These are phyloP conservation scores for Grus americana DNA, from an alignment of 2,113 vertebrate genomes.

Conservation along the genomic window DNA sequence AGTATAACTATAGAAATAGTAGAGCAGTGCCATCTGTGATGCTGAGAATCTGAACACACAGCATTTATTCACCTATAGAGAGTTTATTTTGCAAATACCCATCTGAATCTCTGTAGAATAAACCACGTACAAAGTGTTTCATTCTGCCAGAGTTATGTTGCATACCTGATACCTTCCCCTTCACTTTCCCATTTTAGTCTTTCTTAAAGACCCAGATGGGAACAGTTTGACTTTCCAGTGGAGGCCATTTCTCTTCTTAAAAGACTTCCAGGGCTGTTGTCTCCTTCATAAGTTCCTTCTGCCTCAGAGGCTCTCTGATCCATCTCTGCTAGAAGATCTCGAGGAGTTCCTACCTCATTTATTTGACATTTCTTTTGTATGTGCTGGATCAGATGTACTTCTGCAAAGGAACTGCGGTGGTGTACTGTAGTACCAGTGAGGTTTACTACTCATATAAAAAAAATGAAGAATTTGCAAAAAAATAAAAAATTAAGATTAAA, in stretches of 20 bases:
- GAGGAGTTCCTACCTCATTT: neutral
- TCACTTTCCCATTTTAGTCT: neutral
- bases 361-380: neutral
- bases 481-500: neutral
- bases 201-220: neutral
- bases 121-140: neutral
- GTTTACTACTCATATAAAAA: neutral
- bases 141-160: neutral
- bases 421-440: neutral
- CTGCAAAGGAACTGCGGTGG: neutral
- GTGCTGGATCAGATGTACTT: neutral
- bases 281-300: neutral
- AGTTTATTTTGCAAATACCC: constrained; percentile 3
- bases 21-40: constrained; percentile 12
- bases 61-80: constrained; percentile 40
- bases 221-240: neutral
- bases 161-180: neutral
- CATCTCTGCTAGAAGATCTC: neutral
- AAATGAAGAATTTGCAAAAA: neutral
- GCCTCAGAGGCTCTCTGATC: neutral
- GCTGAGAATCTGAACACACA: neutral
- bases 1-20: neutral
- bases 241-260: neutral
- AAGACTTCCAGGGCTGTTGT: neutral
- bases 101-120: constrained; percentile 1